Percentiles rank a stretch among this genome's conserved stretches.
Evolutionary conservation across 2,797 vertebrate species (phyloP).

Genomic region (Odontamblyopus lacepedii): DNA sequence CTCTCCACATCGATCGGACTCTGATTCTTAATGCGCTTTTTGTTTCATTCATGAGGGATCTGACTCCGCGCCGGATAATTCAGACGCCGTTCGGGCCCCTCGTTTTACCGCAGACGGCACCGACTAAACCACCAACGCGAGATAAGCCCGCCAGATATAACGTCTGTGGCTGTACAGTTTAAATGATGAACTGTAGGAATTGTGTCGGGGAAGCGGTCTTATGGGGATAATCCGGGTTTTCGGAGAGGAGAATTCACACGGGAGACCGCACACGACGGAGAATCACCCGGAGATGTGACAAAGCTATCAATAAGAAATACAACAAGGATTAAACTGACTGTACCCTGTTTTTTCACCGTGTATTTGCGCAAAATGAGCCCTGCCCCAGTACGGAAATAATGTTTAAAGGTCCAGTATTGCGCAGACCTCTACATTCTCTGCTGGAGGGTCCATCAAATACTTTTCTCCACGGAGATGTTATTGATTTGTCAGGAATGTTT

Average conservation of each 20-base stretch:
- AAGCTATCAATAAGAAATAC: constrained; percentile 53
- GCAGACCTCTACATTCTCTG: no score
- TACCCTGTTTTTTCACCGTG: no score
- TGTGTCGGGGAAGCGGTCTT: constrained; percentile 61
- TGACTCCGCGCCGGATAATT: constrained; percentile 34
- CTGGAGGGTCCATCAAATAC: no score
- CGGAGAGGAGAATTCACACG: constrained; percentile 42
- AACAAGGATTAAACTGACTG: constrained; percentile 18
- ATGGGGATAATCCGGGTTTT: constrained; percentile 62
- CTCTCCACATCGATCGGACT: constrained; percentile 53
- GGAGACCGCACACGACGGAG: constrained; percentile 42
- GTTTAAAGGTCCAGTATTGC: no score
- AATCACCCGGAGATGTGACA: constrained; percentile 57
- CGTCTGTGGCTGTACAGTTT: constrained; percentile 63
- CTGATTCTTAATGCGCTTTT: constrained; percentile 55
- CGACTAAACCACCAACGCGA: constrained; percentile 52
- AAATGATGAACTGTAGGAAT: constrained; percentile 73
- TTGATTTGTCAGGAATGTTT: no score
- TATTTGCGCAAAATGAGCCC: no score
- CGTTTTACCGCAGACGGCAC: constrained; percentile 47
- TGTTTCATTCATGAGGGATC: constrained; percentile 71
- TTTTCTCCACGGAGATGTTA: no score
- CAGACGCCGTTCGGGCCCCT: constrained; percentile 52
- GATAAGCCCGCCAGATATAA: constrained; percentile 69
- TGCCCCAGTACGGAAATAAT: no score